Conservation (phyloP, 2,888 invertebrate species). For the Drosophila incognita region DNA sequence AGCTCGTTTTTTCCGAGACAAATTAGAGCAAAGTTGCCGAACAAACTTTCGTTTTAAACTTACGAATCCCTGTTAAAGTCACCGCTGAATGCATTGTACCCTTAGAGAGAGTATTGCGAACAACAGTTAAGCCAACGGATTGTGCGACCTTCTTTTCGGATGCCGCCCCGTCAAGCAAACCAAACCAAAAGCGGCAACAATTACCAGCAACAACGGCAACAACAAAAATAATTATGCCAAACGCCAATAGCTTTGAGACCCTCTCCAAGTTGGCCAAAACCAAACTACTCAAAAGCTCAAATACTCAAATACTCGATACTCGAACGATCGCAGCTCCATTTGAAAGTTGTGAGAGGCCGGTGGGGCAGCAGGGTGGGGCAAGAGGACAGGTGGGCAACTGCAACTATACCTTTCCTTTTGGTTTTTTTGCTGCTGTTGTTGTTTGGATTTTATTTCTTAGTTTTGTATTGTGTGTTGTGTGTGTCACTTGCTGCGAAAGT, state of each 20-base stretch:
- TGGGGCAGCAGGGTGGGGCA: slow-evolving; percentile 11
- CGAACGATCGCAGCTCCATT: slow-evolving; percentile 60
- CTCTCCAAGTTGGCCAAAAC: slow-evolving; percentile 32
- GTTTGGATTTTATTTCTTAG: slow-evolving; percentile 36
- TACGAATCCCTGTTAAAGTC: background rate
- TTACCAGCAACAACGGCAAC: slow-evolving; percentile 57
- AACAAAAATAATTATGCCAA: slow-evolving; percentile 74
- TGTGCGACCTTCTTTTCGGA: slow-evolving; percentile 82
- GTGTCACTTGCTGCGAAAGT: slow-evolving; percentile 80
- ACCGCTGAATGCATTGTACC: background rate
- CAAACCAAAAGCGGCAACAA: slow-evolving; percentile 66
- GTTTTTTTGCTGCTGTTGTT: slow-evolving; percentile 30
- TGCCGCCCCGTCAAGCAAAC: slow-evolving; percentile 65
- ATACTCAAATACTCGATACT: slow-evolving; percentile 60
- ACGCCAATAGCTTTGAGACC: slow-evolving; percentile 61
- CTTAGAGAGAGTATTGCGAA: slow-evolving; percentile 27
- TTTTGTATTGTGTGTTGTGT: slow-evolving; percentile 40
- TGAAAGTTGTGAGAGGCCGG: slow-evolving; percentile 63
- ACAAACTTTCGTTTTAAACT: background rate
- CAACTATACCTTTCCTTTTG: slow-evolving; percentile 60
- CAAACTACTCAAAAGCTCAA: slow-evolving; percentile 40
- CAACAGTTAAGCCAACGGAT: slow-evolving; percentile 47
- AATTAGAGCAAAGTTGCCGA: background rate
- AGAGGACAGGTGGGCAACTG: slow-evolving; percentile 41
- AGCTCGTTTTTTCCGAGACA: background rate